Base-by-base conservation (phyloP, 2,797 vertebrate genomes). In the Pangasius djambal region DNA sequence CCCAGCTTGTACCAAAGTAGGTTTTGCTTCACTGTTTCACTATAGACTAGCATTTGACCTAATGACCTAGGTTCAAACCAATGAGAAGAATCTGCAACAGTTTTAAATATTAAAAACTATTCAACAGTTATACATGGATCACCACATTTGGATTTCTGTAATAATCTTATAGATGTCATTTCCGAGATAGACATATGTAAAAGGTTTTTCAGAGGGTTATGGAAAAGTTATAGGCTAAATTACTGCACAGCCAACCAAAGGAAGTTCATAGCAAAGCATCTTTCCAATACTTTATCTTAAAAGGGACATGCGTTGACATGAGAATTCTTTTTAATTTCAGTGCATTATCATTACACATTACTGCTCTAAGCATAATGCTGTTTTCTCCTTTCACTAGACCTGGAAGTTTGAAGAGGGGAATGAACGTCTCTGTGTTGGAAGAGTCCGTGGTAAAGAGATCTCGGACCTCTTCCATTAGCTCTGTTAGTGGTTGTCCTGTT, bases 1-100 rank as follows among this genome's bases (percentile, higher is more conserved):
- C 97, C 57, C 95, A 97, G 90, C 96, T 97, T 86, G 94, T 99
- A 89, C 97, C 98, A 50, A 99, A 97, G 98, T 99, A 95, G 97
- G 98, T 96, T 59, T 40, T 40, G 6, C 12, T 69, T 89, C 0
- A 78, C 7, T 48, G 4, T 16, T 69, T 89, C 0, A 75, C 7
- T 48, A 5, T 75, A 3, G 3, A 6, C 2, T 65, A 25, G 6
- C 28, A 12, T 86, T 22, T 57, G 22, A 61, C n/a, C 88, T 18
- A 13, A 37, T 82, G 16, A 61, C 5, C 22, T n/a, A 7, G 25
- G 34, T 57, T 52, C 9, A 55, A 79, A 79, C 25, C 12, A 77
- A 2, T n/a, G 44, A 22, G 70, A 48, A 22, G 52, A n/a, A 22
- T 28, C 31, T 50, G 40, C 37, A 70, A 8, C 82, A 50, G 10